Evolutionary conservation across 2,113 vertebrate species (phyloP).

Genomic region (Dissostichus mawsoni): DNA sequence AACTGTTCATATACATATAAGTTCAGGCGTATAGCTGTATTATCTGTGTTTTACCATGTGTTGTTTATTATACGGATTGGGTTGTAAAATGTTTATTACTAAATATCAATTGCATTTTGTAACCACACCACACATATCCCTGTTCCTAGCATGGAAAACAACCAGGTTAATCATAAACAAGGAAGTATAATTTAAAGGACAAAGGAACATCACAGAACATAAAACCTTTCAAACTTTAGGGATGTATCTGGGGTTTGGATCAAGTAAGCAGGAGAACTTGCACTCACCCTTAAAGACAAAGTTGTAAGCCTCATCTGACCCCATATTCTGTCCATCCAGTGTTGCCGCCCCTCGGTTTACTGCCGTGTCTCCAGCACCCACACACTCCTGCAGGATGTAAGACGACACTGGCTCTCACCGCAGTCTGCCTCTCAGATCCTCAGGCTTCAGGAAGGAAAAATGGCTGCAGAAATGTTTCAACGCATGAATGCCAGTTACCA

Average conservation of each 20-base stretch:
- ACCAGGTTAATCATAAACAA: slow-evolving; percentile 51
- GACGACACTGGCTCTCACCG: slow-evolving; percentile 44
- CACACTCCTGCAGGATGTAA: slow-evolving; percentile 44
- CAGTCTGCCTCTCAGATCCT: slow-evolving; percentile 23
- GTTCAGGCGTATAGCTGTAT: not conserved
- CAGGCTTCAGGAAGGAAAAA: slow-evolving; percentile 11
- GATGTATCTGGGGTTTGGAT: not conserved
- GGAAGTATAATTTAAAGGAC: slow-evolving; percentile 34
- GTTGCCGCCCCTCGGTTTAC: slow-evolving; percentile 29
- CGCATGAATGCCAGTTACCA: slow-evolving; percentile 30
- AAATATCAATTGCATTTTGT: not conserved
- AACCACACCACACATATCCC: slow-evolving; percentile 5
- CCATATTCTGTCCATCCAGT: slow-evolving; percentile 83
- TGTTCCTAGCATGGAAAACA: not conserved
- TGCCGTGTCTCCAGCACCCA: slow-evolving; percentile 36
- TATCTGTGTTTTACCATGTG: not conserved
- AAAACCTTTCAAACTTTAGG: not conserved
- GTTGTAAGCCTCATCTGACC: slow-evolving; percentile 91
- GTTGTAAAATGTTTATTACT: not conserved
- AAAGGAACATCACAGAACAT: not conserved
- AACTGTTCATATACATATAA: not conserved
- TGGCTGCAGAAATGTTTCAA: slow-evolving; percentile 6
- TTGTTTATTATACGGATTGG: not conserved
- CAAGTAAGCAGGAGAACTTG: not conserved
- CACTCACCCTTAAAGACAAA: slow-evolving; percentile 96